phyloP scores from a whole-genome alignment of 2,113 vertebrate genomes.

The Damaliscus lunatus region DNA sequence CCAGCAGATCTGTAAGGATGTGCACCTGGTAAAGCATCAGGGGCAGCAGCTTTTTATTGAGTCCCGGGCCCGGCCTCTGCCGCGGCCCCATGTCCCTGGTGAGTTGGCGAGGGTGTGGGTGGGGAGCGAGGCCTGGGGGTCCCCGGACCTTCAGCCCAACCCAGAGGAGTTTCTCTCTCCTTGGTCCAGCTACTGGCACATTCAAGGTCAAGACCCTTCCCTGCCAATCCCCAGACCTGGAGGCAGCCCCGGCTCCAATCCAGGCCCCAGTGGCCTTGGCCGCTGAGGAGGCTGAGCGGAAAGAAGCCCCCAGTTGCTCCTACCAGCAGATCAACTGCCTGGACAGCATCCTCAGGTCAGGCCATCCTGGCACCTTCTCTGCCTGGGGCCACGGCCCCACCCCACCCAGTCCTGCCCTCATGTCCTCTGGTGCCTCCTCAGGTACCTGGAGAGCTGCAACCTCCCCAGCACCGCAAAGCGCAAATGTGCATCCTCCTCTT shows the following conservation, averaged over 20 bases:
- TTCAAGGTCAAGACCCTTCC: constrained; percentile 47
- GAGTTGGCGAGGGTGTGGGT: not conserved
- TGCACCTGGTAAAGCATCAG: constrained; percentile 91
- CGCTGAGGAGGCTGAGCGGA: constrained; percentile 79
- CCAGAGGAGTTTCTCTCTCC: not conserved
- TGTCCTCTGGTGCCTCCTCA: constrained; percentile 30
- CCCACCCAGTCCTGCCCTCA: not conserved
- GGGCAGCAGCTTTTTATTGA: constrained; percentile 92
- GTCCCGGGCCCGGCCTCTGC: constrained; percentile 82
- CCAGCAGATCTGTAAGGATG: constrained; percentile 94
- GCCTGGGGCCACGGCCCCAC: rapidly evolving
- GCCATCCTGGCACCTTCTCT: not conserved
- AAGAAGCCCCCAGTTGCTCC: constrained; percentile 86
- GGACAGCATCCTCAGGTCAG: constrained; percentile 92
- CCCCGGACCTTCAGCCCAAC: not conserved
- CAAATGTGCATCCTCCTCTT: constrained; percentile 90
- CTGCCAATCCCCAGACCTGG: not conserved
- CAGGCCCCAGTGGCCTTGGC: not conserved
- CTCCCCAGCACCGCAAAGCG: constrained; percentile 90
- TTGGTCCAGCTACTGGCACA: not conserved
- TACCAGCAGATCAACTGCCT: constrained; percentile 96
- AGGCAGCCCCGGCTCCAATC: constrained; percentile 38
- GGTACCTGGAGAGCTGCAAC: constrained; percentile 93
- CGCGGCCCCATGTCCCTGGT: constrained; percentile 76
- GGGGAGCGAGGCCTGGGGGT: not conserved